A percentile compares a stretch with the other conserved stretches of the same genome.
Evolutionary conservation across 2,797 vertebrate species (phyloP).

Genomic region (Fistularia commersonii): DNA sequence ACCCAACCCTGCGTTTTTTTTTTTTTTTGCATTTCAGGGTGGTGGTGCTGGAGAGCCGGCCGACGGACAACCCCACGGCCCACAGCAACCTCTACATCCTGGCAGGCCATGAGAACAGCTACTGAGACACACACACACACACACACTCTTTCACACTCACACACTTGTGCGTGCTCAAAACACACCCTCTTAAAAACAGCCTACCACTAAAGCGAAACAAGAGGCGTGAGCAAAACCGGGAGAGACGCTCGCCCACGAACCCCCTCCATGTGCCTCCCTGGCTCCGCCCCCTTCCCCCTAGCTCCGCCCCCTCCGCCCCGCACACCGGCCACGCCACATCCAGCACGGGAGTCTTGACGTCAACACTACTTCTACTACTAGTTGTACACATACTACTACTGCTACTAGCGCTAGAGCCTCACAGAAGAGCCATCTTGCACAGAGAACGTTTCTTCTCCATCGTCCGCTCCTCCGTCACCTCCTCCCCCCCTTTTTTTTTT

Average conservation of each 20-base stretch:
- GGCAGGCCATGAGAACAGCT: conserved; percentile 98
- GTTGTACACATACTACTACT: conserved; percentile 56
- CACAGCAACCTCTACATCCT: conserved; percentile 98
- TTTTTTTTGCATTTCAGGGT: conserved; percentile 75
- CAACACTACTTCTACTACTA: conserved; percentile 62
- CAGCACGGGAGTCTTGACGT: conserved; percentile 36
- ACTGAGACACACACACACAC: conserved; percentile 75
- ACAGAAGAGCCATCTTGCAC: conserved; percentile 64
- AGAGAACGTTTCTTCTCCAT: conserved; percentile 34
- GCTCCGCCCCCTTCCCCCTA: conserved; percentile 2
- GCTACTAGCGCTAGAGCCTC: conserved; percentile 65
- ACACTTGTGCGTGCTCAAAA: conserved; percentile 1
- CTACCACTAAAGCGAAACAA: conserved; percentile 31
- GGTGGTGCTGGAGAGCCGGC: conserved; percentile 94
- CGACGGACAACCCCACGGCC: conserved; percentile 95
- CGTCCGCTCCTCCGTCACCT: conserved; percentile 6
- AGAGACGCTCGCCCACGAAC: conserved; percentile 20
- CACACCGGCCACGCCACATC: too few species aligned
- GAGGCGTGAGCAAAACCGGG: conserved; percentile 25
- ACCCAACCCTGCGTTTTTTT: conserved; percentile 6
- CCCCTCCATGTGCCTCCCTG: conserved; percentile 12
- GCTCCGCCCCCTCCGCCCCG: conserved; percentile 10
- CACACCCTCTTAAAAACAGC: conserved; percentile 19
- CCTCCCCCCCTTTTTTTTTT: conserved; percentile 4
- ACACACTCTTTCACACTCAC: too few species aligned